Evolutionary conservation across 2,888 invertebrate genomes (phyloP).

Genomic region (Sthenelais limicola): DNA sequence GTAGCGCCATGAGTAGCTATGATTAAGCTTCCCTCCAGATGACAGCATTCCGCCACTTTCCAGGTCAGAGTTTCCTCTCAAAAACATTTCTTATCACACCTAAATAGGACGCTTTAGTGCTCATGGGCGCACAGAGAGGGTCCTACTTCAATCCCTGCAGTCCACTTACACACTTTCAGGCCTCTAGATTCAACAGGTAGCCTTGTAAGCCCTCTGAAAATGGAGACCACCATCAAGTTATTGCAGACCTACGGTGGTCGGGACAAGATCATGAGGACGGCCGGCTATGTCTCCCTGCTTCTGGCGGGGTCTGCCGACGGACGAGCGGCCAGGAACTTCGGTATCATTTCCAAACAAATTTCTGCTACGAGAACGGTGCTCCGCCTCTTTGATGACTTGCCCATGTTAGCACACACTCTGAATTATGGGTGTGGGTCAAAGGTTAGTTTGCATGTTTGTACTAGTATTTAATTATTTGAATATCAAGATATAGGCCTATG

Average conservation of each 20-base stretch:
- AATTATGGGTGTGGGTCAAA: slow-evolving; percentile 80
- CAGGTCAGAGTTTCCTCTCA: no score
- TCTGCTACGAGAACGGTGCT: slow-evolving; percentile 78
- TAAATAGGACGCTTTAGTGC: no score
- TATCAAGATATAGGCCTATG: no score
- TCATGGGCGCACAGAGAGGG: no score
- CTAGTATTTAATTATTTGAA: neutral
- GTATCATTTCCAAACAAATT: slow-evolving; percentile 56
- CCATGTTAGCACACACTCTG: slow-evolving; percentile 75
- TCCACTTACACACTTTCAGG: no score
- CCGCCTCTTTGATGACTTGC: slow-evolving; percentile 87
- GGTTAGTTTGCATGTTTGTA: slow-evolving; percentile 66
- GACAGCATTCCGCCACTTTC: no score
- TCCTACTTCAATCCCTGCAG: no score
- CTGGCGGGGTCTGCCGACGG: slow-evolving; percentile 45
- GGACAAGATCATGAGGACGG: slow-evolving; percentile 51
- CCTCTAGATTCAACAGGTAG: no score
- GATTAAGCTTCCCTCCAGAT: no score
- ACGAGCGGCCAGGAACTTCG: slow-evolving; percentile 48
- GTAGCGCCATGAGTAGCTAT: no score
- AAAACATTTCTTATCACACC: no score
- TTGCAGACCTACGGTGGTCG: slow-evolving; percentile 47
- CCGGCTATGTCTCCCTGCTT: slow-evolving; percentile 45
- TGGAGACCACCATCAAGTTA: slow-evolving; percentile 49
- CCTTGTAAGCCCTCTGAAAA: no score